Evolutionary conservation across 2,888 invertebrate genomes (phyloP), one percentile per base, ranked within the genome.

Genomic region (Cephus rjabovi): DNA sequence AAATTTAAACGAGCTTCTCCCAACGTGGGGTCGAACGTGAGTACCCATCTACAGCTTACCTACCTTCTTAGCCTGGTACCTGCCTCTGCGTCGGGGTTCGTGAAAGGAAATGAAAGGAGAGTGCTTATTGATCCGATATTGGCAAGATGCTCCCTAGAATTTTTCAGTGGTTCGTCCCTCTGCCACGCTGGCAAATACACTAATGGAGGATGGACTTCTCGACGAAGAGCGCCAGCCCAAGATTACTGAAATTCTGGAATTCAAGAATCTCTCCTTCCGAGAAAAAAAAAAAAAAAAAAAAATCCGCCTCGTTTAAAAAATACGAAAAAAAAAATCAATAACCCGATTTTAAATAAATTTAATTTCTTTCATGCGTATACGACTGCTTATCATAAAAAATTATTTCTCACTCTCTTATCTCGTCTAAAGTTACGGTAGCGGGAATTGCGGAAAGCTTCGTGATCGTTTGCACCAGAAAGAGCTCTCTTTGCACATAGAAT

Each of bases 1-100:
- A 84, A 82, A 83, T 80, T 81, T 79, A 82, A 77, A 76, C 81
- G 78, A 77, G 77, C 78, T 74, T 73, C 76, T 74, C 15, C 34
- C 78, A 74, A 80, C 75, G 75, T 71, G 35, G 35, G 73, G 75
- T 56, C 23, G 9, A 23, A 71, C 71, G 31, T 33, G 71, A 34
- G 71, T 71, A 34, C 56, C 56, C 56, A 56, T 56, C 23, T 23
- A 56, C 56, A 23, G 56, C 56, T 56, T 56, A 56, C 56, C 56
- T 56, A 56, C 56, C 56, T 56, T 56, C 23, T 56, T 56, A 56
- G 9, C 56, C 6, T 56, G 56, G 56, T 56, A 23, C 56, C 56
- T 23, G 56, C 23, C 56, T 56, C 23, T 2, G 9, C 56, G 56
- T 56, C 23, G 6, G 34, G 71, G 23, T 23, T 71, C 71, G 33